Evolutionary conservation across 2,888 invertebrate genomes (phyloP).

Genomic region (Polyommatus iphigenia): DNA sequence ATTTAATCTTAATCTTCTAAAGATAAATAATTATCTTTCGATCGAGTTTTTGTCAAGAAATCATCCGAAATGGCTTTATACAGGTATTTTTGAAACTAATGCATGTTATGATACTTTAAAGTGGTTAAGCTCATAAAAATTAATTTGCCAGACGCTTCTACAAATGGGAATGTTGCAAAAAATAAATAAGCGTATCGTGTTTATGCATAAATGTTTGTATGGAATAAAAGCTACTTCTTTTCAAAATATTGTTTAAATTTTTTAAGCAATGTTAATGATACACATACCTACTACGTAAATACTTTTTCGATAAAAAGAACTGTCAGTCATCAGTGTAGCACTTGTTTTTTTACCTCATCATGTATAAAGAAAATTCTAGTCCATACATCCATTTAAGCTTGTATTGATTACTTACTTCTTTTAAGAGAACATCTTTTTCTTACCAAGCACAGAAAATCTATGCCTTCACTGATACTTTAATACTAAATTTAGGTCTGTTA

Average conservation of each 20-base stretch:
- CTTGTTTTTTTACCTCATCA: neutral
- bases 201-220: neutral
- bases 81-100: slow-evolving; percentile 54
- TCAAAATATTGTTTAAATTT: neutral
- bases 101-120: neutral
- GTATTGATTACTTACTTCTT: neutral
- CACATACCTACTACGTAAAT: neutral
- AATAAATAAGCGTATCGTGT: neutral
- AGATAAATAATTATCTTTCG: slow-evolving; percentile 49
- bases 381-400: neutral
- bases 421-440: neutral
- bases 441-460: neutral
- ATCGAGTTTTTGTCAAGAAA: slow-evolving; percentile 48
- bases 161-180: neutral
- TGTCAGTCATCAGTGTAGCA: neutral
- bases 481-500: neutral
- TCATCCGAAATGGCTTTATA: slow-evolving; percentile 64
- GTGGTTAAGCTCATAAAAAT: neutral
- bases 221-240: neutral
- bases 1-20: slow-evolving; percentile 52
- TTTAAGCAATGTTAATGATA: neutral
- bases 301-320: neutral
- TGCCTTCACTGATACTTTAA: neutral
- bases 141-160: neutral
- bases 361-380: neutral